These are phyloP conservation scores for Aphelocoma coerulescens DNA, from an alignment of 2,113 vertebrate species.

Conservation along the genomic window DNA sequence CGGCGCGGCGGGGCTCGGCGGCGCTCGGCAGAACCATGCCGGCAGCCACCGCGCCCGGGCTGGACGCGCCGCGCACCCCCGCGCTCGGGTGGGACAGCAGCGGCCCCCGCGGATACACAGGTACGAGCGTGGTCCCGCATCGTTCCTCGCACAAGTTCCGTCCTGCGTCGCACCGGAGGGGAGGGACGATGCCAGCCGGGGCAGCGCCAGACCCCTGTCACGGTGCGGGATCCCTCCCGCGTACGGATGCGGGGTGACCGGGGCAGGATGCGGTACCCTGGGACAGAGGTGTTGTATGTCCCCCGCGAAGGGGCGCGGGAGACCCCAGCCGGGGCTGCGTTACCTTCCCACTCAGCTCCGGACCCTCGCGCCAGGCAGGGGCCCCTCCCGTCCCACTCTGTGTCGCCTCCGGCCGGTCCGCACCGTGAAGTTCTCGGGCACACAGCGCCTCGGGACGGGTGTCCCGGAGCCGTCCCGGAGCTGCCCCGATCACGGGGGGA, in stretches of 20 bases:
- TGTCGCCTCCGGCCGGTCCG: neutral
- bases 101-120: slow-evolving; percentile 58
- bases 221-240: neutral
- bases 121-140: slow-evolving; percentile 52
- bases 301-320: too few relatives aligned
- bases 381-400: rapidly evolving
- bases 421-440: neutral
- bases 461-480: neutral
- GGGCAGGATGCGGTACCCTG: neutral
- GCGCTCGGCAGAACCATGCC: slow-evolving; percentile 60
- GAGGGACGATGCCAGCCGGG: neutral
- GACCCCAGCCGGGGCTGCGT: neutral
- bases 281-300: neutral
- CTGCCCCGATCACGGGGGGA: too few relatives aligned
- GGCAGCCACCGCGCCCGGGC: slow-evolving; percentile 52
- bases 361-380: neutral
- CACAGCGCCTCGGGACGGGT: neutral
- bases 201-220: neutral
- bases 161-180: neutral
- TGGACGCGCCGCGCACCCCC: slow-evolving; percentile 61
- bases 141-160: neutral
- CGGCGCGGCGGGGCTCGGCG: neutral
- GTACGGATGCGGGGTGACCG: neutral
- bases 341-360: neutral
- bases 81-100: slow-evolving; percentile 15